These are phyloP conservation scores for Cephus pygmeus DNA, from an alignment of 2,888 invertebrate genomes.

Conservation along the genomic window DNA sequence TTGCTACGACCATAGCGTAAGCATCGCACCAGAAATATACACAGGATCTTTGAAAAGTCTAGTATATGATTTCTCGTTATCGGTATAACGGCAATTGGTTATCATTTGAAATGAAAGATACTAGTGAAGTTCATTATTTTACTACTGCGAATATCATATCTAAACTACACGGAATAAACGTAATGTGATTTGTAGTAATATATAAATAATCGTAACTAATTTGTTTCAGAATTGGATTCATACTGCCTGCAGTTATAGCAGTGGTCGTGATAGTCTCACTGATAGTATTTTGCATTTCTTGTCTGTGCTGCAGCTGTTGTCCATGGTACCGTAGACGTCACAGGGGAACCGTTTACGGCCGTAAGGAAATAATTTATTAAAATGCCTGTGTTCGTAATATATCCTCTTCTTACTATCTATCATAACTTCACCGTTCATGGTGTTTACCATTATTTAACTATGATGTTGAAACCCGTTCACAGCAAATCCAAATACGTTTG, in stretches of 20 bases:
- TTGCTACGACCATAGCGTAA: constrained; percentile 36
- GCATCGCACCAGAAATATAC: background rate
- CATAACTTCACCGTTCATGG: background rate
- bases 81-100: background rate
- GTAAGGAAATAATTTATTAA: constrained; percentile 42
- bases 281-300: constrained; percentile 48
- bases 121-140: no score
- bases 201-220: constrained; percentile 1
- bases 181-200: background rate
- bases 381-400: constrained; percentile 13
- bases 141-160: background rate
- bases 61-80: background rate
- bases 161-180: background rate
- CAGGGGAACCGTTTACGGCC: constrained; percentile 56
- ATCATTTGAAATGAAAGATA: no score
- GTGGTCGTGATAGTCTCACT: constrained; percentile 32
- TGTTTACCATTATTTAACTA: background rate
- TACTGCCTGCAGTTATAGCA: constrained; percentile 30
- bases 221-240: constrained; percentile 38
- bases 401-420: constrained; percentile 1
- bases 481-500: constrained; percentile 16
- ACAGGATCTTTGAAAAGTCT: background rate
- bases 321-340: constrained; percentile 58
- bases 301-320: constrained; percentile 58
- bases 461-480: background rate